A percentile compares a stretch with the other conserved stretches of the same genome.
These are phyloP conservation scores for Amiota minor DNA, from an alignment of 2,888 invertebrate genomes.

Conservation along the genomic window DNA sequence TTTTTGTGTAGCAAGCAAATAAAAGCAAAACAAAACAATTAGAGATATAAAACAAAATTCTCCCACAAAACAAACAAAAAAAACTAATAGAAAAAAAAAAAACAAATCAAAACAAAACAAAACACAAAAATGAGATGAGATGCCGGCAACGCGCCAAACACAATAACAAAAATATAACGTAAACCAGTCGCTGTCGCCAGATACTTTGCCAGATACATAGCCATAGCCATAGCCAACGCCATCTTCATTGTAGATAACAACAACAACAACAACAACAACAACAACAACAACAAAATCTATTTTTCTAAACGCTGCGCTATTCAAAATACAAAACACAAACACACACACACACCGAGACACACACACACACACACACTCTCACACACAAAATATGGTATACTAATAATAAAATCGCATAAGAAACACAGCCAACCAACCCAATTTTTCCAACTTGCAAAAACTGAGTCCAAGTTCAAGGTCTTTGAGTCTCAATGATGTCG, in stretches of 20 bases:
- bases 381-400: background rate
- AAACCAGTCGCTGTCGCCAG: too few relatives aligned
- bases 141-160: too few relatives aligned
- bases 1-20: too few relatives aligned
- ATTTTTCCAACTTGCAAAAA: conserved; percentile 59
- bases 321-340: conserved; percentile 49
- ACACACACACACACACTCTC: conserved; percentile 5
- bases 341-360: background rate
- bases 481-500: conserved; percentile 53
- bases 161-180: too few relatives aligned
- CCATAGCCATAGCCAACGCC: background rate
- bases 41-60: too few relatives aligned
- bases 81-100: too few relatives aligned
- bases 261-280: conserved; percentile 23
- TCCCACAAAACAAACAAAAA: too few relatives aligned
- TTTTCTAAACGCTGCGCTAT: conserved; percentile 34
- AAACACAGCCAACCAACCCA: conserved; percentile 40
- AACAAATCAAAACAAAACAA: too few relatives aligned
- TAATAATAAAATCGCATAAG: conserved; percentile 13
- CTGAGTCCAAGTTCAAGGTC: conserved; percentile 71
- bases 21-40: too few relatives aligned
- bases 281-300: conserved; percentile 24
- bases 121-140: too few relatives aligned
- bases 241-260: background rate
- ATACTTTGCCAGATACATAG: background rate